Conservation (phyloP, 2,888 invertebrate genomes). For the Cerastoderma edule region DNA sequence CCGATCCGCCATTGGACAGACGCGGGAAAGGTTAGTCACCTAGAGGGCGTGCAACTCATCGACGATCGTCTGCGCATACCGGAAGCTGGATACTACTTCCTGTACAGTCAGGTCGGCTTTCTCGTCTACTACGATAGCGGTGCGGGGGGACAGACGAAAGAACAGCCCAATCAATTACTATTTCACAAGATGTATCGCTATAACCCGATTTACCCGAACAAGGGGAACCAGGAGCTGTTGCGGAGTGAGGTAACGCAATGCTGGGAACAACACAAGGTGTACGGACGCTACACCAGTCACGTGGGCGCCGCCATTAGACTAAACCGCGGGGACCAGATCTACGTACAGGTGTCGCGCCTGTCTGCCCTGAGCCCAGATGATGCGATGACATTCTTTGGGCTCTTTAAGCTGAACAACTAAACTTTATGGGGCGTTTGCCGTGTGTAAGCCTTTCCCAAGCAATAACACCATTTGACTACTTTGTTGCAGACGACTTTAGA, state of each 20-base stretch:
- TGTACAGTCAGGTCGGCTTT: constrained; percentile 68
- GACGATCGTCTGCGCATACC: constrained; percentile 55
- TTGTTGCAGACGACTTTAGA: no score
- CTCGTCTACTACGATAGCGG: constrained; percentile 49
- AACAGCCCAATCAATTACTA: constrained; percentile 39
- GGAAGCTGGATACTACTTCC: constrained; percentile 62
- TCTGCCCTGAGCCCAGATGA: constrained; percentile 23
- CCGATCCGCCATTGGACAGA: constrained; percentile 57
- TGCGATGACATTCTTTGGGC: constrained; percentile 44
- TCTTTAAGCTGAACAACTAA: constrained; percentile 46
- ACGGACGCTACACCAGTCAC: constrained; percentile 65
- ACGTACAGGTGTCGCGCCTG: constrained; percentile 60
- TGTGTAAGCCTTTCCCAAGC: no score
- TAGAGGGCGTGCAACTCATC: constrained; percentile 48
- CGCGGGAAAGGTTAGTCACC: constrained; percentile 41
- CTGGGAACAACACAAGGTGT: constrained; percentile 59
- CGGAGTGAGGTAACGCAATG: constrained; percentile 63
- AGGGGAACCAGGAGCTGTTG: constrained; percentile 61
- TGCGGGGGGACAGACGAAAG: not conserved
- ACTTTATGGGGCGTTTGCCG: no score
- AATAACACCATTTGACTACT: no score
- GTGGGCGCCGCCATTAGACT: constrained; percentile 59
- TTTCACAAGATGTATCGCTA: constrained; percentile 65
- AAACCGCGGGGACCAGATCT: constrained; percentile 61
- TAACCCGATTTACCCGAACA: constrained; percentile 59